These are phyloP conservation scores for Delichon dasypus DNA, from an alignment of 2,797 vertebrate genomes.

Conservation along the genomic window DNA sequence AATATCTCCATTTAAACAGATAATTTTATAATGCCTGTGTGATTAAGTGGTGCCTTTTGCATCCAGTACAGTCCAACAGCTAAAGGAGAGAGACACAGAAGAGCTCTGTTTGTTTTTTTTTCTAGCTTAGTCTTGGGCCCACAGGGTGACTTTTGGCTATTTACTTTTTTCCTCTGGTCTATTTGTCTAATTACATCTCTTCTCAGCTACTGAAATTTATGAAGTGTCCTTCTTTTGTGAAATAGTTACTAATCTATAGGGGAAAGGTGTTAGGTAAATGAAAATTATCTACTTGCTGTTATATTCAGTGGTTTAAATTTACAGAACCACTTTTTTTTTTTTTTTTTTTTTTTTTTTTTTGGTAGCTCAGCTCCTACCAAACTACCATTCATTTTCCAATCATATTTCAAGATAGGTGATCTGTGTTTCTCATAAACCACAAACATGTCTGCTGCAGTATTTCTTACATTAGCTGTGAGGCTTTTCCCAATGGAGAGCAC, in stretches of 20 bases:
- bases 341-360: background rate
- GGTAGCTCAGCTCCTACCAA: background rate
- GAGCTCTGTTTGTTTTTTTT: background rate
- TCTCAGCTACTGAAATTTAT: background rate
- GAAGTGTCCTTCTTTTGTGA: background rate
- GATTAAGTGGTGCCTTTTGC: background rate
- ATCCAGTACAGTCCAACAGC: background rate
- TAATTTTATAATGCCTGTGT: background rate
- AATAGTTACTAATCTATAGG: background rate
- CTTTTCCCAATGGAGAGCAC: background rate
- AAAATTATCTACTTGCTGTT: background rate
- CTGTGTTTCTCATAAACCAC: background rate
- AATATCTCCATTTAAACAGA: background rate
- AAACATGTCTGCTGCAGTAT: background rate
- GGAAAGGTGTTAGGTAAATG: background rate
- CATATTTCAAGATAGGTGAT: background rate
- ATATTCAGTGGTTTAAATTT: background rate
- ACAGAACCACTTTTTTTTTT: background rate
- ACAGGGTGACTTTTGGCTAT: background rate
- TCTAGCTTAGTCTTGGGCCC: background rate
- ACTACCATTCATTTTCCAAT: background rate
- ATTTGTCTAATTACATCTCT: background rate
- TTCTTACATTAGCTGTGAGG: background rate
- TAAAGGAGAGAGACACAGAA: background rate
- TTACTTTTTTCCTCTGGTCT: background rate